These are phyloP conservation scores for Plumapathes pennacea DNA, from an alignment of 92 coral and sea anemone genomes.

Conservation along the genomic window DNA sequence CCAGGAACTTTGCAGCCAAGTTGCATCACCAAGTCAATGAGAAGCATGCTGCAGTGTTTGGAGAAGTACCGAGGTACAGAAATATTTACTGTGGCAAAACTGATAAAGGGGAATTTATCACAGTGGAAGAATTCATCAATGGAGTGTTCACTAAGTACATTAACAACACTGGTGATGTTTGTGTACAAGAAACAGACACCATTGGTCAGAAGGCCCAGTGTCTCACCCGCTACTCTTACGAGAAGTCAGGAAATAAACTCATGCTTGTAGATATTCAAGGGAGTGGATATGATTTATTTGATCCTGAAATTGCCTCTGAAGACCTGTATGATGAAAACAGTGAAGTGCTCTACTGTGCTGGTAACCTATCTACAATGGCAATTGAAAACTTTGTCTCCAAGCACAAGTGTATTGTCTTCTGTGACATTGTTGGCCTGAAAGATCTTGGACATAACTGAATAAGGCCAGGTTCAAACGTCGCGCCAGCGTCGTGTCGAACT, in stretches of 20 bases:
- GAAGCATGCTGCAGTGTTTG: constrained; percentile 12
- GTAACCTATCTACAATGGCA: constrained; percentile 31
- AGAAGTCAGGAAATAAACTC: constrained; percentile 37
- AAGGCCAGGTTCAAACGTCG: too few species aligned
- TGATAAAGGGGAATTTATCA: constrained; percentile 36
- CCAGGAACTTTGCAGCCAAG: constrained; percentile 54
- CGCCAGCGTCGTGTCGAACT: too few species aligned
- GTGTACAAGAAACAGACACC: constrained; percentile 12
- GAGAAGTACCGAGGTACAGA: constrained; percentile 36
- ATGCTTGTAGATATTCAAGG: constrained; percentile 43
- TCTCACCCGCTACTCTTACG: constrained; percentile 38
- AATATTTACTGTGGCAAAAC: constrained; percentile 41
- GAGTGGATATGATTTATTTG: constrained; percentile 32
- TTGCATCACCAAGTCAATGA: constrained; percentile 22
- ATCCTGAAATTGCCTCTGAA: constrained; percentile 40
- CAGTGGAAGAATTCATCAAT: constrained; percentile 31
- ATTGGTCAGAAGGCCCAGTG: constrained; percentile 28
- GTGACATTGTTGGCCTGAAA: constrained; percentile 18
- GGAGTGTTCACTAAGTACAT: constrained; percentile 42
- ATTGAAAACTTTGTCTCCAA: constrained; percentile 13
- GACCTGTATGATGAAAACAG: constrained; percentile 16
- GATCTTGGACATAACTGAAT: too few species aligned
- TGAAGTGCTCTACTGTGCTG: constrained; percentile 36
- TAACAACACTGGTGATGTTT: constrained; percentile 37
- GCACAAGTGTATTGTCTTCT: constrained; percentile 31